Percentiles rank a stretch among this genome's conserved stretches.
phyloP scores from a whole-genome alignment of 2,888 invertebrate species.

The Chrysomela aeneicollis region DNA sequence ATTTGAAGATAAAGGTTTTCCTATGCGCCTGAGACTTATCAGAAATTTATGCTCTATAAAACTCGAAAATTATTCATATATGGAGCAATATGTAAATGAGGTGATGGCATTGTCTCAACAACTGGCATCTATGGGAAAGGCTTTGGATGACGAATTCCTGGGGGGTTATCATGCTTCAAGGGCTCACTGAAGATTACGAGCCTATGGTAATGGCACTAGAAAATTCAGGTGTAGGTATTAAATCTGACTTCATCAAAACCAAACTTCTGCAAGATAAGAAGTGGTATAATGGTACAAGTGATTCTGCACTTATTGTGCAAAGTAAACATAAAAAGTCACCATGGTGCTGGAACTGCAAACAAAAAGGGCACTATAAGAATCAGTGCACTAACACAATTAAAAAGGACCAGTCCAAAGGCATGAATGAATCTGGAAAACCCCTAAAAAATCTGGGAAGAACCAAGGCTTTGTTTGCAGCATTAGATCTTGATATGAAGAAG shows the following conservation, averaged over 20 bases:
- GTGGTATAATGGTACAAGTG: slow-evolving; percentile 22
- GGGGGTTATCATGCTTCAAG: slow-evolving; percentile 38
- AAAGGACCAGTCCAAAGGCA: background rate
- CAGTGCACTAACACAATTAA: slow-evolving; percentile 22
- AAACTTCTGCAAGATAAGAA: slow-evolving; percentile 35
- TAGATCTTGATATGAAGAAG: background rate
- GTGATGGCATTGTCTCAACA: slow-evolving; percentile 38
- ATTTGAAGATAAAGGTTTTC: slow-evolving; percentile 41
- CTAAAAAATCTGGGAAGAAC: slow-evolving; percentile 9
- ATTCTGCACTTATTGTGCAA: slow-evolving; percentile 18
- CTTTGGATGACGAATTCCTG: slow-evolving; percentile 40
- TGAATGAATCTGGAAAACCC: background rate
- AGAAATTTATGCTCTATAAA: slow-evolving; percentile 30
- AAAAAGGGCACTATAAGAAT: too few relatives aligned
- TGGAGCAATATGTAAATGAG: slow-evolving; percentile 41
- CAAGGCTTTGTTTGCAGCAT: slow-evolving; percentile 26
- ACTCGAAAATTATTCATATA: slow-evolving; percentile 27
- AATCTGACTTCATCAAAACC: slow-evolving; percentile 36
- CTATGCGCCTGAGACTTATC: slow-evolving; percentile 25
- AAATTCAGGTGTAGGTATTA: slow-evolving; percentile 32
- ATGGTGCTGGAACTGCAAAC: slow-evolving; percentile 35
- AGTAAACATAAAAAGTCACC: slow-evolving; percentile 23
- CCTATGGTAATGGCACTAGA: slow-evolving; percentile 36
- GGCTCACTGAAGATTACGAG: slow-evolving; percentile 31
- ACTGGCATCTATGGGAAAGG: slow-evolving; percentile 31